These are phyloP conservation scores for Malurus melanocephalus DNA, from an alignment of 2,113 vertebrate species.

Conservation along the genomic window DNA sequence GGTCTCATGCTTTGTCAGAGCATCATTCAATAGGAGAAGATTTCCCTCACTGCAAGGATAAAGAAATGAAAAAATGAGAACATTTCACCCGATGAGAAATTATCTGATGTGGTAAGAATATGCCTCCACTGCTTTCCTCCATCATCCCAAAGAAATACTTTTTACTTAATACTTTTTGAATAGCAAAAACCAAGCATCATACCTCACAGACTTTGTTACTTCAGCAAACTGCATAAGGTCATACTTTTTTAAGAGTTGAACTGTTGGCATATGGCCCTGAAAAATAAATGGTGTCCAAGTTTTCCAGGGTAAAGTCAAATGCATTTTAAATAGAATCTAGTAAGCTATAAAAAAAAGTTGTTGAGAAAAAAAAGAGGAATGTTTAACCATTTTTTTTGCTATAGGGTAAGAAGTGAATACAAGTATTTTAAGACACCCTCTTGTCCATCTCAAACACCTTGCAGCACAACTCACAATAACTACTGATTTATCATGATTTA, in stretches of 20 bases:
- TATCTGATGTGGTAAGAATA: neutral
- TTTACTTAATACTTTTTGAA: neutral
- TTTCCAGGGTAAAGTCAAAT: neutral
- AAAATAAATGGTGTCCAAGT: conserved; percentile 4
- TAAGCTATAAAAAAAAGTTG: neutral
- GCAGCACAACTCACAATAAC: neutral
- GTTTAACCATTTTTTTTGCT: neutral
- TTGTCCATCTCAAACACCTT: neutral
- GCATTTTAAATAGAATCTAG: neutral
- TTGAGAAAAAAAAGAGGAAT: neutral
- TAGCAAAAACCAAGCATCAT: neutral
- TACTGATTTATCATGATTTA: neutral
- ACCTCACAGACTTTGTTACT: conserved; percentile 93
- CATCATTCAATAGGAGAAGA: conserved; percentile 89
- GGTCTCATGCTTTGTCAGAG: conserved; percentile 88
- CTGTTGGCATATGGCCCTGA: conserved; percentile 95
- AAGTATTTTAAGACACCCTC: neutral
- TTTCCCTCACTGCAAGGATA: conserved; percentile 86
- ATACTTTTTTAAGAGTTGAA: conserved; percentile 90
- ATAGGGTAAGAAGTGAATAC: neutral
- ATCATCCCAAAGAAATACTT: neutral
- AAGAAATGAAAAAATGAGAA: neutral
- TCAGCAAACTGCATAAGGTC: conserved; percentile 96
- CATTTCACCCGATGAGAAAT: neutral
- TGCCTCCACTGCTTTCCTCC: neutral